These are phyloP conservation scores for Pseudotriccus pelzelni DNA, from an alignment of 2,797 vertebrate genomes.

Conservation along the genomic window DNA sequence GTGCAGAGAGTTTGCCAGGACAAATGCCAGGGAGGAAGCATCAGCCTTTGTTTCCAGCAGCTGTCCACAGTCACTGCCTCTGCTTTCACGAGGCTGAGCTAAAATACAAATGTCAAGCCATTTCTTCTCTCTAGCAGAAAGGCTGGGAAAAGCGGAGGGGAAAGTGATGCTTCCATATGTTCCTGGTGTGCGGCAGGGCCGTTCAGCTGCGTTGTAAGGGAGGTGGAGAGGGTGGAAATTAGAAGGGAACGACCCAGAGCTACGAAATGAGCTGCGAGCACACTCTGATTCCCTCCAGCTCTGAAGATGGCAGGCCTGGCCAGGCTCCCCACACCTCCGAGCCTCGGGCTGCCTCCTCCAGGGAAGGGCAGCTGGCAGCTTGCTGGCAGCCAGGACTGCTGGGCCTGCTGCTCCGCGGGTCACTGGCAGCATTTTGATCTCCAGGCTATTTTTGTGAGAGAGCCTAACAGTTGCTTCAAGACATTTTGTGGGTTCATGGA, in stretches of 20 bases:
- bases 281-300: accelerated
- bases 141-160: background rate
- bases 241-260: background rate
- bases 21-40: background rate
- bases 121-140: background rate
- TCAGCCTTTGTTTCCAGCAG: background rate
- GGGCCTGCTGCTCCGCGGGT: background rate
- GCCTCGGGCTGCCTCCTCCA: accelerated
- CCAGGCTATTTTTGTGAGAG: background rate
- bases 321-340: background rate
- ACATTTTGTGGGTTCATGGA: accelerated
- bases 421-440: background rate
- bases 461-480: background rate
- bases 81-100: background rate
- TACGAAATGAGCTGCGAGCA: background rate
- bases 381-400: background rate
- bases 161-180: background rate
- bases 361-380: background rate
- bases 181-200: background rate
- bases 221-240: background rate
- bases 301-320: background rate
- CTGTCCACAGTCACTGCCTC: background rate
- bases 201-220: background rate
- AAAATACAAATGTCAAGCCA: background rate
- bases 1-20: background rate